These are phyloP conservation scores for Isaurus tuberculatus DNA, from an alignment of 92 coral and sea anemone genomes.

Conservation along the genomic window DNA sequence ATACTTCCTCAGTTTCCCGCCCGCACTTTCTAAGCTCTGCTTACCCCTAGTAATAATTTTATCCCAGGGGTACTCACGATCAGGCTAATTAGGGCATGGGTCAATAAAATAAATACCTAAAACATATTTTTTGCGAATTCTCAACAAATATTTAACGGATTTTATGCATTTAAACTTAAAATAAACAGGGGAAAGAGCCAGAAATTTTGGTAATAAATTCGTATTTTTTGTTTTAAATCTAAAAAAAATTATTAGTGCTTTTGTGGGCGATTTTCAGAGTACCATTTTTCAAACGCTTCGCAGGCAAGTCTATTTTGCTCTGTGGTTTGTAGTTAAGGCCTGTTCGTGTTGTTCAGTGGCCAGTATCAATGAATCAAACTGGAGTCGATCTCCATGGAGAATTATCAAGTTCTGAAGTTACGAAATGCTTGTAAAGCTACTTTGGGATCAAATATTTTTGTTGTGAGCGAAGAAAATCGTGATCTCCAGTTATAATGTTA, in stretches of 20 bases:
- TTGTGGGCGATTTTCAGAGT: slow-evolving; percentile 9
- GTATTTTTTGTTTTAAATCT: slow-evolving; percentile 10
- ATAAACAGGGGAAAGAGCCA: slow-evolving; percentile 2
- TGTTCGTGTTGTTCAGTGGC: slow-evolving; percentile 5
- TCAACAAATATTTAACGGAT: slow-evolving; percentile 23
- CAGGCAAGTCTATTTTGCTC: slow-evolving; percentile 42
- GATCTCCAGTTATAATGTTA: neutral
- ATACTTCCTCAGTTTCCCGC: no score
- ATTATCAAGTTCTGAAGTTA: slow-evolving; percentile 23
- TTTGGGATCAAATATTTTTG: slow-evolving; percentile 30
- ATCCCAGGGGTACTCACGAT: no score
- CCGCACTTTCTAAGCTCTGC: no score
- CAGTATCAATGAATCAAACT: neutral
- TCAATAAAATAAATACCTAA: slow-evolving; percentile 16
- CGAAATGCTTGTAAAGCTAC: slow-evolving; percentile 27
- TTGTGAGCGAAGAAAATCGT: slow-evolving; percentile 19
- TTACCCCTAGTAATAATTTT: no score
- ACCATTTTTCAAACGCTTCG: slow-evolving; percentile 28
- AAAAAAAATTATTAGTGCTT: slow-evolving; percentile 27
- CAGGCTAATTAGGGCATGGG: slow-evolving; percentile 33
- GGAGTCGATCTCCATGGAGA: slow-evolving; percentile 9
- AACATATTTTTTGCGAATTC: slow-evolving; percentile 35
- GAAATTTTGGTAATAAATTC: neutral
- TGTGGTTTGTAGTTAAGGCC: slow-evolving; percentile 34
- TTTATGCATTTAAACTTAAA: slow-evolving; percentile 19